Percentiles rank a stretch among this genome's conserved stretches.
phyloP scores from a whole-genome alignment of 2,888 invertebrate genomes.

The Cryptus viduatorius region DNA sequence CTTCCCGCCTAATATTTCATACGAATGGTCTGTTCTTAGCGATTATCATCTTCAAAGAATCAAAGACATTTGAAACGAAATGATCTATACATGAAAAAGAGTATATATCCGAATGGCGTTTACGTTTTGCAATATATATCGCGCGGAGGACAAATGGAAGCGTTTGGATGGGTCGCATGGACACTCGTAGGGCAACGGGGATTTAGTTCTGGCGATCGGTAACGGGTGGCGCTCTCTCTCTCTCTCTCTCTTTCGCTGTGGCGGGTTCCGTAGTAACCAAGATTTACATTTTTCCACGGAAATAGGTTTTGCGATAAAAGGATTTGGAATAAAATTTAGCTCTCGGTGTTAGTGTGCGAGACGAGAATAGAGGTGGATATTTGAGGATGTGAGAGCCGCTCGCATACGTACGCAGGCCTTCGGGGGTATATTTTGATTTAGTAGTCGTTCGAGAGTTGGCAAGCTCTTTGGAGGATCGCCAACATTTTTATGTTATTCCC shows the following conservation, averaged over 20 bases:
- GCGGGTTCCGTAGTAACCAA: slow-evolving; percentile 73
- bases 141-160: slow-evolving; percentile 17
- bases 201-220: slow-evolving; percentile 62
- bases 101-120: slow-evolving; percentile 37
- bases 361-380: slow-evolving; percentile 11
- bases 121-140: slow-evolving; percentile 30
- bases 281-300: slow-evolving; percentile 81
- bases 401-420: slow-evolving; percentile 53
- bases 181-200: slow-evolving; percentile 58
- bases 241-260: slow-evolving; percentile 5
- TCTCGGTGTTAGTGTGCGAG: slow-evolving; percentile 69
- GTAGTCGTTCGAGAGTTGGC: slow-evolving; percentile 83
- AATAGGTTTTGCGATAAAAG: slow-evolving; percentile 82
- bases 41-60: background rate
- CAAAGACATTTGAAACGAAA: background rate
- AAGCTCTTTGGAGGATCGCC: slow-evolving; percentile 82
- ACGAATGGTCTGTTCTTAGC: background rate
- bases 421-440: slow-evolving; percentile 83
- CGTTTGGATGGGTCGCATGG: slow-evolving; percentile 14
- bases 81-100: slow-evolving; percentile 13
- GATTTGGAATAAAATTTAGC: slow-evolving; percentile 82
- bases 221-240: slow-evolving; percentile 47
- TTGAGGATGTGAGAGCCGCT: slow-evolving; percentile 30
- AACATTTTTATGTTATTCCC: slow-evolving; percentile 82
- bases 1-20: too few species aligned